phyloP scores from a whole-genome alignment of 2,888 invertebrate species.

The Timema podura region DNA sequence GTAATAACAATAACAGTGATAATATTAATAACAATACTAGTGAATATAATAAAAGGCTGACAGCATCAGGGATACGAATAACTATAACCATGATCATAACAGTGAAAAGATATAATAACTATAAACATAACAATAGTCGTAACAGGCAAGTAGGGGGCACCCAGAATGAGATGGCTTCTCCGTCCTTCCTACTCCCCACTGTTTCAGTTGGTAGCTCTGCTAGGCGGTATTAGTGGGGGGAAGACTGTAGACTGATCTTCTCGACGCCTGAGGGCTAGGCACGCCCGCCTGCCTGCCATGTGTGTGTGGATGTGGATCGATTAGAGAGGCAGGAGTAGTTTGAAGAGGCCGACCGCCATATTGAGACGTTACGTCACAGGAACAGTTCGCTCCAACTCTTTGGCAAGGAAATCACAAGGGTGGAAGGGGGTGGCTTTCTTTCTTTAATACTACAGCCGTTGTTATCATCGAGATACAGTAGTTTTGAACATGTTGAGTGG shows the following conservation, averaged over 20 bases:
- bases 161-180: constrained; percentile 24
- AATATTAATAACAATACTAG: constrained; percentile 27
- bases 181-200: constrained; percentile 11
- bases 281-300: constrained; percentile 11
- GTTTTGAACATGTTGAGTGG: no score
- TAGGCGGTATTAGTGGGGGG: constrained; percentile 1
- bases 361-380: no score
- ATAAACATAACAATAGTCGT: constrained; percentile 32
- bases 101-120: constrained; percentile 30
- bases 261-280: constrained; percentile 25
- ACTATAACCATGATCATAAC: constrained; percentile 32
- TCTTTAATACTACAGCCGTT: no score
- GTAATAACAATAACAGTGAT: constrained; percentile 25
- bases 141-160: constrained; percentile 27
- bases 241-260: constrained; percentile 10
- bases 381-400: no score
- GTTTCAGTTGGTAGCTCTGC: neutral
- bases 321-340: constrained; percentile 15
- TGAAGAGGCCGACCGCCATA: constrained; percentile 14
- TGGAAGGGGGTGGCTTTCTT: no score
- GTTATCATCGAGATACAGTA: no score
- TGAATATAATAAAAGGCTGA: constrained; percentile 26
- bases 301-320: constrained; percentile 25
- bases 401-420: no score
- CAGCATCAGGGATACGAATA: constrained; percentile 22